phyloP scores from a whole-genome alignment of 2,113 vertebrate species.

The Nothocercus julius region DNA sequence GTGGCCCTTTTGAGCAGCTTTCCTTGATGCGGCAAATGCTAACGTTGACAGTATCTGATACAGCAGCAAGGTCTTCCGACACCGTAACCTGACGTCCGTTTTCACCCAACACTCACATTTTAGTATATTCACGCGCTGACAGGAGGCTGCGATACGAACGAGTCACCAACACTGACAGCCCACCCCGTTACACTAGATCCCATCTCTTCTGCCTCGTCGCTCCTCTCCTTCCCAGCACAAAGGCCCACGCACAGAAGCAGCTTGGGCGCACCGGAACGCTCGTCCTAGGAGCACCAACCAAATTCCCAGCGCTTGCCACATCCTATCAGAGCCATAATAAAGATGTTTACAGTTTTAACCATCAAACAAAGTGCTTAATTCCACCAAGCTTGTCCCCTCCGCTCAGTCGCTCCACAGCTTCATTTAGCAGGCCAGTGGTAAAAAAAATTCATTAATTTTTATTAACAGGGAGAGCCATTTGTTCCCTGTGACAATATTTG shows the following conservation, averaged over 20 bases:
- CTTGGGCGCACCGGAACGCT: not conserved
- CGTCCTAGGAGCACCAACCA: not conserved
- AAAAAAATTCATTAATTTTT: conserved; percentile 93
- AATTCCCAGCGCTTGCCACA: conserved; percentile 9
- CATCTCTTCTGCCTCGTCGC: not conserved
- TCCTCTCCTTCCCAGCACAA: not conserved
- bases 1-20: not conserved
- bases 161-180: not conserved
- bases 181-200: fast-evolving
- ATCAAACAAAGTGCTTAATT: conserved; percentile 72
- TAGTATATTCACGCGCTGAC: no score
- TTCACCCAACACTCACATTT: not conserved
- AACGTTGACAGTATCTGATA: not conserved
- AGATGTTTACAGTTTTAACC: conserved; percentile 72
- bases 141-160: not conserved
- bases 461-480: conserved; percentile 92
- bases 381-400: conserved; percentile 44
- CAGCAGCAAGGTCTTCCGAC: not conserved
- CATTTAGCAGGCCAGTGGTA: conserved; percentile 81
- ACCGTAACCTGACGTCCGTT: not conserved
- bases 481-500: conserved; percentile 91
- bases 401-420: conserved; percentile 71
- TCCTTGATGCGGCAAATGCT: not conserved
- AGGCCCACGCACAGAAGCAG: not conserved
- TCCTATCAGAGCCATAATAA: conserved; percentile 47